phyloP scores from a whole-genome alignment of 2,888 invertebrate species.

The Noctua janthe region DNA sequence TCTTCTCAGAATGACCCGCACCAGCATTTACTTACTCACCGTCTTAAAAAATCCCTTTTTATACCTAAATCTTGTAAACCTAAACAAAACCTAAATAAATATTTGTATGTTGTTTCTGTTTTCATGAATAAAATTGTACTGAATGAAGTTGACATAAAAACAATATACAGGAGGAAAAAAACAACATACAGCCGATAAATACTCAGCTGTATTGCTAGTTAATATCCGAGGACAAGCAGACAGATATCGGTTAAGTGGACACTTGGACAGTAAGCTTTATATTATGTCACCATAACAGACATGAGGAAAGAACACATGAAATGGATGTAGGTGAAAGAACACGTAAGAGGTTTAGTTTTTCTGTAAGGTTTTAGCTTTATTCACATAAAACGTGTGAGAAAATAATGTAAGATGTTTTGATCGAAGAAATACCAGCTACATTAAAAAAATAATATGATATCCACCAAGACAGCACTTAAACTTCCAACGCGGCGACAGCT shows the following conservation, averaged over 20 bases:
- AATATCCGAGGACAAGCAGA: background rate
- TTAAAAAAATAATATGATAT: constrained; percentile 1
- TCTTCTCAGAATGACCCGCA: background rate
- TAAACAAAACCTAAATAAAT: background rate
- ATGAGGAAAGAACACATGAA: background rate
- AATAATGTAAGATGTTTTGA: background rate
- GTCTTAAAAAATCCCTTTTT: background rate
- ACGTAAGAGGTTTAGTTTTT: background rate
- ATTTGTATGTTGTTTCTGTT: background rate
- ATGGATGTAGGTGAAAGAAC: background rate
- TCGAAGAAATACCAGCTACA: background rate
- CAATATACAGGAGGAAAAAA: background rate
- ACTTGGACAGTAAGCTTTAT: background rate
- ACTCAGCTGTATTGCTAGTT: background rate
- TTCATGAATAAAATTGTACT: background rate
- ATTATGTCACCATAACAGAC: background rate
- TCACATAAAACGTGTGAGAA: background rate
- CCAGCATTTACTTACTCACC: no score
- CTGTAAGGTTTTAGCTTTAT: background rate
- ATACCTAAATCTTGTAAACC: background rate
- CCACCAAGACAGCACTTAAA: background rate
- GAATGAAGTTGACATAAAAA: background rate
- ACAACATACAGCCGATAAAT: background rate
- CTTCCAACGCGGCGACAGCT: background rate
- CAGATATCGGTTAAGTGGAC: background rate